Evolutionary conservation across 2,797 vertebrate genomes (phyloP).

Genomic region (Sciaenops ocellatus): DNA sequence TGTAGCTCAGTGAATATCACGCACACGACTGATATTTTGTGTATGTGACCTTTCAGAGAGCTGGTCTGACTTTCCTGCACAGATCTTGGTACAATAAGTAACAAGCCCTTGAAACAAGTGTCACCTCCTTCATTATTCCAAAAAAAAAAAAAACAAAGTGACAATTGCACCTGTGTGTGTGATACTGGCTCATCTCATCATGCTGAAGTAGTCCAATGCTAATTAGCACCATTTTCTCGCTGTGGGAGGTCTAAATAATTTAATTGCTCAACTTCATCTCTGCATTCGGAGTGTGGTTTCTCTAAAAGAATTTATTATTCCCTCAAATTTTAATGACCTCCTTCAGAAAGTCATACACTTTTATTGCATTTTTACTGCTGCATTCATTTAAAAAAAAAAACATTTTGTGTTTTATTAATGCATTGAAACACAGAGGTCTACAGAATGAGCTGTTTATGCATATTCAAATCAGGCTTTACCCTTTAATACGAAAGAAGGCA

Average conservation of each 20-base stretch:
- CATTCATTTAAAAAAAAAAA: constrained; percentile 51
- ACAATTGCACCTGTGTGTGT: constrained; percentile 75
- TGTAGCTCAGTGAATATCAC: constrained; percentile 4
- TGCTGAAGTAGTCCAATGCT: constrained; percentile 72
- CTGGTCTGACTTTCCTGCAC: constrained; percentile 32
- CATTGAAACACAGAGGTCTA: constrained; percentile 53
- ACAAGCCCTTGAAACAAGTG: constrained; percentile 66
- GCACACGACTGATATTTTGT: neutral
- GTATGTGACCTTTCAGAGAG: constrained; percentile 39
- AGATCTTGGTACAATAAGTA: constrained; percentile 37
- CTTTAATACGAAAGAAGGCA: constrained; percentile 51
- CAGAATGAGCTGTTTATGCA: constrained; percentile 60
- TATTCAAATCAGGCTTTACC: constrained; percentile 74
- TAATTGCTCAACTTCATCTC: constrained; percentile 65
- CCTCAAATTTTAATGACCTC: constrained; percentile 71
- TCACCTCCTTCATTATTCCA: constrained; percentile 71
- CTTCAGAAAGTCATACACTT: constrained; percentile 61
- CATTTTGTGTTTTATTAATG: constrained; percentile 65
- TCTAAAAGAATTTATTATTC: constrained; percentile 72
- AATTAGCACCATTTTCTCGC: constrained; percentile 76
- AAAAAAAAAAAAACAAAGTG: constrained; percentile 72
- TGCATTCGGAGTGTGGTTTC: constrained; percentile 36
- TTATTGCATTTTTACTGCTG: constrained; percentile 66
- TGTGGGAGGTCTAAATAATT: constrained; percentile 77
- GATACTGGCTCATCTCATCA: constrained; percentile 71